phyloP scores from a whole-genome alignment of 1,140 invertebrate genomes.

The Euwallacea fornicatus region DNA sequence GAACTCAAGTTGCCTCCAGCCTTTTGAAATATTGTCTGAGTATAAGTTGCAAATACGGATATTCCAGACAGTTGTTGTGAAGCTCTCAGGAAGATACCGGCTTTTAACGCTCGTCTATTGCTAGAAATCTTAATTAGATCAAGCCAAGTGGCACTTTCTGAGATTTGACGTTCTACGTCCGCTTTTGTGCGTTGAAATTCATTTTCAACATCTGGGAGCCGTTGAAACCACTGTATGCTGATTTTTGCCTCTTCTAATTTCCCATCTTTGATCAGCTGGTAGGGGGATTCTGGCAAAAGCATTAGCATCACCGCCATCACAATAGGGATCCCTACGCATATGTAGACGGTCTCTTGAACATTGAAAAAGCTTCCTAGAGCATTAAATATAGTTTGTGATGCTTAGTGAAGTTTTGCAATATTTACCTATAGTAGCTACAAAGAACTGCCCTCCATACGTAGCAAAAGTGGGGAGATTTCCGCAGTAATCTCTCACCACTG shows the following conservation, averaged over 20 bases:
- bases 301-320: slow-evolving; percentile 50
- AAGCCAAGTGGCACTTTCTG: slow-evolving; percentile 39
- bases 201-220: slow-evolving; percentile 47
- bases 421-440: slow-evolving; percentile 49
- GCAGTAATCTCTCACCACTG: slow-evolving; percentile 42
- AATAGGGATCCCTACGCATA: slow-evolving; percentile 31
- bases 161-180: slow-evolving; percentile 41
- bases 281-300: slow-evolving; percentile 48
- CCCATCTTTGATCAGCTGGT: slow-evolving; percentile 43
- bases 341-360: slow-evolving; percentile 33
- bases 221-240: slow-evolving; percentile 18
- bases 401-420: background rate
- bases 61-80: slow-evolving; percentile 66
- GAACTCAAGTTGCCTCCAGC: slow-evolving; percentile 63
- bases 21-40: slow-evolving; percentile 59
- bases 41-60: slow-evolving; percentile 64
- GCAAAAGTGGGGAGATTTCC: slow-evolving; percentile 55
- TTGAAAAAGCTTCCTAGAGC: slow-evolving; percentile 30
- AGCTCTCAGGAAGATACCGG: slow-evolving; percentile 54
- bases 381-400: background rate
- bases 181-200: slow-evolving; percentile 36
- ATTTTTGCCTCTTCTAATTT: slow-evolving; percentile 37
- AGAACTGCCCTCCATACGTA: slow-evolving; percentile 55
- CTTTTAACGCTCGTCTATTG: slow-evolving; percentile 55
- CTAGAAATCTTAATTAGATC: slow-evolving; percentile 50